phyloP scores from a whole-genome alignment of 2,797 vertebrate species.

The Lophotriccus pileatus region DNA sequence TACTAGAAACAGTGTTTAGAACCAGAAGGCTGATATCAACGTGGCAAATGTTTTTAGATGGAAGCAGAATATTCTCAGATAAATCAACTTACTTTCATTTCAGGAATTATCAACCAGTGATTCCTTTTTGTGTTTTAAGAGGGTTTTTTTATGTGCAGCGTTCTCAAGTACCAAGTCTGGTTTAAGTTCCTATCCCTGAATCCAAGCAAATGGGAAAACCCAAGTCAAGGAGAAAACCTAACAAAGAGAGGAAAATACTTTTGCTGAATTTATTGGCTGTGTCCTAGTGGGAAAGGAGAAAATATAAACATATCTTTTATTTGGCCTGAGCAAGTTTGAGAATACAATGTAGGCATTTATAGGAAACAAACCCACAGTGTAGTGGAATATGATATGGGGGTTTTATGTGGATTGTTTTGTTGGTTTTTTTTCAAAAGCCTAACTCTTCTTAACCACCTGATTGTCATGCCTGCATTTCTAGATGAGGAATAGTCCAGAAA shows the following conservation, averaged over 20 bases:
- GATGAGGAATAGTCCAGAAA: neutral
- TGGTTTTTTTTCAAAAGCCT: neutral
- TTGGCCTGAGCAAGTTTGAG: neutral
- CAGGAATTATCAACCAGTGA: neutral
- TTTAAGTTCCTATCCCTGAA: neutral
- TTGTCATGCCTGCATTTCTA: neutral
- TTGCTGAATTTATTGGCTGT: neutral
- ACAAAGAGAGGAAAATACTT: neutral
- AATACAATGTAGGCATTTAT: neutral
- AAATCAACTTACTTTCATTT: neutral
- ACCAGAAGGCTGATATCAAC: neutral
- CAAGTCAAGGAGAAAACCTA: neutral
- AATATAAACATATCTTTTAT: neutral
- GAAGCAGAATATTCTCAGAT: neutral
- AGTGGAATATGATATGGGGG: neutral
- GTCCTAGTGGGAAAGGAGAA: neutral
- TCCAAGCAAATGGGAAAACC: neutral
- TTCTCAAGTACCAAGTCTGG: neutral
- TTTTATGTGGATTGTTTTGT: neutral
- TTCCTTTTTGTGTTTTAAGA: neutral
- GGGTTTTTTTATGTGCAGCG: neutral
- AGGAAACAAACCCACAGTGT: neutral
- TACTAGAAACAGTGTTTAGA: neutral
- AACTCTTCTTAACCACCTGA: neutral
- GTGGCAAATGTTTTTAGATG: neutral